A percentile compares a stretch with the other conserved stretches of the same genome.
These are phyloP conservation scores for Cephalotes varians DNA, from an alignment of 2,888 invertebrate genomes.

Conservation along the genomic window DNA sequence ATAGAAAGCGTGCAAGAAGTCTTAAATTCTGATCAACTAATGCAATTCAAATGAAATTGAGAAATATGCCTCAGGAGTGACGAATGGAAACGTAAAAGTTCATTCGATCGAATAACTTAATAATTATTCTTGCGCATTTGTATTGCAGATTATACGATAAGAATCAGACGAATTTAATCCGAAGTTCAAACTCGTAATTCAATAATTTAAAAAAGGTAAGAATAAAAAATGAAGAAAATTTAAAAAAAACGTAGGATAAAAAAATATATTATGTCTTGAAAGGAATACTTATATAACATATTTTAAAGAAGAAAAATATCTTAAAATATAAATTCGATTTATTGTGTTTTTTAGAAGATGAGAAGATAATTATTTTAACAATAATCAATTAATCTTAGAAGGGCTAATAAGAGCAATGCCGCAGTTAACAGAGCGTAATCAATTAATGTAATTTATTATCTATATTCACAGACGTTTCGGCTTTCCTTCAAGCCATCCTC, in stretches of 20 bases:
- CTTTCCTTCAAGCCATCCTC: too few species aligned
- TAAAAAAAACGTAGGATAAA: background rate
- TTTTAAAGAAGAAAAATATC: background rate
- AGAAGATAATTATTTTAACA: too few species aligned
- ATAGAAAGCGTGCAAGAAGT: conserved; percentile 2
- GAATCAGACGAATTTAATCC: background rate
- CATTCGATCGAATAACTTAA: background rate
- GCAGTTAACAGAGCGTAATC: too few species aligned
- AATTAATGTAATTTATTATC: too few species aligned
- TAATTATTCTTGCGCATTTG: background rate
- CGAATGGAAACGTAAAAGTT: background rate
- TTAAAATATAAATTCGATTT: background rate
- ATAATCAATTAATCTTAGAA: too few species aligned
- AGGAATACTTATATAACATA: background rate
- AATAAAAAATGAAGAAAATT: background rate
- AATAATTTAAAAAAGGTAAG: background rate
- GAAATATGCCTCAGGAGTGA: background rate
- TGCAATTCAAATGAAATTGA: background rate
- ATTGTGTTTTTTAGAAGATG: background rate
- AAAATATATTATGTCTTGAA: background rate
- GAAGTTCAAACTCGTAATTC: background rate
- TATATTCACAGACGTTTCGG: too few species aligned
- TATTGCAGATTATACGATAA: background rate
- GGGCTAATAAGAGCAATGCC: too few species aligned
- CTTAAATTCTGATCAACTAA: conserved; percentile 16